Evolutionary conservation across 2,113 vertebrate genomes (phyloP), one percentile per base, ranked within the genome.

Genomic region (Dryoscopus gambensis): DNA sequence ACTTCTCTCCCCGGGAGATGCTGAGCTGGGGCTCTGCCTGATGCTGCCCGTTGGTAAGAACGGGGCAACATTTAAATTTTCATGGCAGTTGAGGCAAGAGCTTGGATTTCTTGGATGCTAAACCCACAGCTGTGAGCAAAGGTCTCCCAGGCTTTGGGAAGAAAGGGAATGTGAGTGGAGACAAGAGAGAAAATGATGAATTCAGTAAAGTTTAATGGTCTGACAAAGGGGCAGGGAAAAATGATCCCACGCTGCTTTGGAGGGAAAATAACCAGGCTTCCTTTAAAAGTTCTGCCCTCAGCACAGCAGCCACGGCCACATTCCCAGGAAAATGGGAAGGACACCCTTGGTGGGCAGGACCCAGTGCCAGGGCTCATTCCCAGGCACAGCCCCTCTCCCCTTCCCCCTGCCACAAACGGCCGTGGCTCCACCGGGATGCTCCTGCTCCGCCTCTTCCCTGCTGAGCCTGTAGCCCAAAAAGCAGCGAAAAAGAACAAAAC

Each of bases 1-100:
- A 0, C 33, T 7, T 3, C 0, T 0, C 19, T 47, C 27, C 44
- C 19, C 25, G 7, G 50, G n/a, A 40, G 44, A 9, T 2, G 39
- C 13, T 39, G 8, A 30, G 64, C 53, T 2, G 52, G 3, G 40
- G n/a, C 49, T 55, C 35, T n/a, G 60, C 12, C 44, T 27, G 2
- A 10, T 4, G 2, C 56, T 50, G 63, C 30, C 55, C 6, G 0
- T 16, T 1, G 37, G 33, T 7, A 3, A 64, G 40, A 53, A 17
- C 0, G 1, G 2, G 39, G 37, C 23, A 50, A 22, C 2, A 0
- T 3, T 40, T 14, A 15, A 4, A 59, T 19, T n/a, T 62, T 23
- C 68, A 44, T 3, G 2, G 9, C 31, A 52, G 7, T 10, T 23
- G 55, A 37, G 33, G 37, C 4, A 28, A 46, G 33, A 0, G 4